A percentile compares a stretch with the other conserved stretches of the same genome.
These are phyloP conservation scores for Sebastiscus albofasciatus DNA, from an alignment of 2,797 vertebrate genomes.

Conservation along the genomic window DNA sequence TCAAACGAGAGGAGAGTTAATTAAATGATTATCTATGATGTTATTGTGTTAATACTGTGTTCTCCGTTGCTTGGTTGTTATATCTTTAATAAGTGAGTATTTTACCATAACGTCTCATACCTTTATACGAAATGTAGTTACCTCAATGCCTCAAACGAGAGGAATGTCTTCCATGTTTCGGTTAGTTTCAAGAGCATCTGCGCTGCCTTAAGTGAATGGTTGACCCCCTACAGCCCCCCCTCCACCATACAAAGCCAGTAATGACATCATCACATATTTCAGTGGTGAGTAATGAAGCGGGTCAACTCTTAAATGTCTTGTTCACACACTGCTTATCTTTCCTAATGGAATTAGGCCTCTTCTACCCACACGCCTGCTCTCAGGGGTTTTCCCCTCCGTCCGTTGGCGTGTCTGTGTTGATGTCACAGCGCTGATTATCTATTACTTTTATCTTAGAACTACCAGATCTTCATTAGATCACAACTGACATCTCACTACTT, in stretches of 20 bases:
- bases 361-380: conserved; percentile 25
- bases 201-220: conserved; percentile 32
- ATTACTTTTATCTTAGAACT: not conserved
- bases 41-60: not conserved
- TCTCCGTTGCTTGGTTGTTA: not conserved
- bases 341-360: conserved; percentile 59
- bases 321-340: conserved; percentile 78
- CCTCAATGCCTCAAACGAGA: not conserved
- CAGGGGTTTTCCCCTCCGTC: conserved; percentile 24
- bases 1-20: not conserved
- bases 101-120: not conserved
- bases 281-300: conserved; percentile 73
- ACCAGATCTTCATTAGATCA: not conserved
- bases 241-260: conserved; percentile 61
- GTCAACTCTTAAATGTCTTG: conserved; percentile 73
- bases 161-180: not conserved
- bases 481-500: not conserved
- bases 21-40: not conserved
- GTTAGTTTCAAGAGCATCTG: conserved; percentile 3
- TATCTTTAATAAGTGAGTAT: not conserved
- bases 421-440: not conserved
- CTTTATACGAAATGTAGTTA: not conserved
- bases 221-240: conserved; percentile 28
- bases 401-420: not conserved
- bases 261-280: conserved; percentile 80